Base-by-base conservation (phyloP, 2,113 vertebrate species). In the Lamprotornis superbus region DNA sequence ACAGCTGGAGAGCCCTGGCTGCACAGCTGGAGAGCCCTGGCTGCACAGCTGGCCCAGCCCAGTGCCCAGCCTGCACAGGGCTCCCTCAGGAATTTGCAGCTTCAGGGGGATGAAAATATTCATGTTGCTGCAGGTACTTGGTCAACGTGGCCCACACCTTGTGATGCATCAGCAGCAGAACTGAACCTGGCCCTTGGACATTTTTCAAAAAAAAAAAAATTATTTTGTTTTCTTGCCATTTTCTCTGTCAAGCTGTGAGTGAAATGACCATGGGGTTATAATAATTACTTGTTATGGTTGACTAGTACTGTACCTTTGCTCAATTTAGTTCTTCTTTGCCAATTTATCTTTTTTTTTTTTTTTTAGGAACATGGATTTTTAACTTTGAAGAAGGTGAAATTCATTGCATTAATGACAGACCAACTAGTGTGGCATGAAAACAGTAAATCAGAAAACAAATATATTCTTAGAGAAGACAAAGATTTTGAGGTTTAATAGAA, bases 241-340 rank as follows among this genome's bases (percentile, higher is more conserved):
- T 92, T 50, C 60, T 75, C 52, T 85, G 35, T 89, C 91, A 97
- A 84, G 67, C 90, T 95, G 83, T 63, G 85, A 93, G 39, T 8
- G 50, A 93, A 95, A 94, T 89, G 80, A 91, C 86, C 77, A 30
- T 49, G 46, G 77, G 33, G 68, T 70, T 95, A 68, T 63, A 76
- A 82, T 84, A 95, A 95, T 96, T 95, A 78, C 88, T 89, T 95
- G 80, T 47, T 95, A 85, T 3, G 14, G 85, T 35, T 80, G 85
- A 90, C 90, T 93, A 67, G 74, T 82, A 83, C 57, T 35, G 73
- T 31, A 79, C 55, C 85, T 92, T 94, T 80, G 60, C 53, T 95
- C 80, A 37, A 23, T 90, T 61, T 75, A 80, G 55, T 55, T 73
- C 7, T 49, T 81, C 65, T 87, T 65, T 77, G 65, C 56, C 1